A percentile compares a stretch with the other conserved stretches of the same genome.
These are phyloP conservation scores for Zaprionus tsacasi DNA, from an alignment of 1,140 invertebrate species.

Conservation along the genomic window DNA sequence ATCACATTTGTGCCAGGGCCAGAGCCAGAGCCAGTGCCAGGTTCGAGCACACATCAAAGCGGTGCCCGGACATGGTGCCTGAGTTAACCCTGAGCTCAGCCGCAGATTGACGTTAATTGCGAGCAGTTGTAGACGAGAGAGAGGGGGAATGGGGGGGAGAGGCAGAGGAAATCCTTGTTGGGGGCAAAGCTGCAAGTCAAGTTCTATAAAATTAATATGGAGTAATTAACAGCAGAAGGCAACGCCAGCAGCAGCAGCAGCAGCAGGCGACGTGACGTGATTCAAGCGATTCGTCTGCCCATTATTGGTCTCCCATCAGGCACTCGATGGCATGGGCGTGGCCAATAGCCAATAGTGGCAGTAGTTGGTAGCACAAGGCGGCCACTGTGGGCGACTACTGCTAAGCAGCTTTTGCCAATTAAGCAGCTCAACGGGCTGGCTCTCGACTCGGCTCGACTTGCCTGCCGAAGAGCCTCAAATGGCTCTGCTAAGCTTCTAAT, in stretches of 20 bases:
- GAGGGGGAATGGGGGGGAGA: background rate
- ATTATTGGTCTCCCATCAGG: slow-evolving; percentile 14
- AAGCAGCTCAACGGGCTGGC: slow-evolving; percentile 58
- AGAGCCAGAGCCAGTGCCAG: slow-evolving; percentile 3
- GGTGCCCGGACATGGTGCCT: background rate
- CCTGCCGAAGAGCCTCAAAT: slow-evolving; percentile 42
- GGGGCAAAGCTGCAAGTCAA: too few relatives aligned
- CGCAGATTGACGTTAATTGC: slow-evolving; percentile 80
- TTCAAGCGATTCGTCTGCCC: slow-evolving; percentile 46
- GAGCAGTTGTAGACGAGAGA: slow-evolving; percentile 52
- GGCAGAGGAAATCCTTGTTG: background rate
- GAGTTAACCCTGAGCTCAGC: slow-evolving; percentile 64
- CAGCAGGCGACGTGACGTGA: slow-evolving; percentile 38
- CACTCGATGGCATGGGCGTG: slow-evolving; percentile 55
- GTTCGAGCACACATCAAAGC: slow-evolving; percentile 48
- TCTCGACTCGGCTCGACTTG: slow-evolving; percentile 31
- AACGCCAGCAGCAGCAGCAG: background rate
- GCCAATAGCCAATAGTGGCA: slow-evolving; percentile 11
- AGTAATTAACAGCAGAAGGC: slow-evolving; percentile 74
- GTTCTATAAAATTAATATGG: slow-evolving; percentile 80
- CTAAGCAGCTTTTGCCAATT: slow-evolving; percentile 76
- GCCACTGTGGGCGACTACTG: slow-evolving; percentile 28
- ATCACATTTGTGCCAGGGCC: slow-evolving; percentile 57
- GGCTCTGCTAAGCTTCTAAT: slow-evolving; percentile 52
- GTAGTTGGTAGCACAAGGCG: background rate